phyloP scores from a whole-genome alignment of 2,113 vertebrate species.

The Pseudonaja textilis region DNA sequence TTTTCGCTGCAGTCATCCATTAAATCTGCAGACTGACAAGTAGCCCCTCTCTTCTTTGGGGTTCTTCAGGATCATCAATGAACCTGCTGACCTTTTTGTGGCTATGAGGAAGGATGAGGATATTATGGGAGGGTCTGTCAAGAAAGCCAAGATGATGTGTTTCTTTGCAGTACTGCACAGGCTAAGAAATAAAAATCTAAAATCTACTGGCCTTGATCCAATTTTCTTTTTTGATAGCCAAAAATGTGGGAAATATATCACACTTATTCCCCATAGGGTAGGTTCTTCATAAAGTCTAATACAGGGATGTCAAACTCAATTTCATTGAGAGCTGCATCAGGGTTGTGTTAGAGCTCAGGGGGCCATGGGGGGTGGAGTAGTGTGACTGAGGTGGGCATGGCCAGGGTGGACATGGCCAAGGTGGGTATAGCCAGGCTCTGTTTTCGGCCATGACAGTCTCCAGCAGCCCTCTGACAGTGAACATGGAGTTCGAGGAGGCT shows the following conservation, averaged over 20 bases:
- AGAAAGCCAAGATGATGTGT: neutral
- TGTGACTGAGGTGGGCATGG: too few species aligned
- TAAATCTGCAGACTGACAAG: neutral
- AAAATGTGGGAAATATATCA: neutral
- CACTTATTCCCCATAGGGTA: neutral
- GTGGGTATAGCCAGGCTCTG: too few species aligned
- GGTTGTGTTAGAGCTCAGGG: too few species aligned
- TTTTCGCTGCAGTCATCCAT: neutral
- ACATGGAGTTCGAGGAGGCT: too few species aligned
- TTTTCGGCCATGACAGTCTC: too few species aligned
- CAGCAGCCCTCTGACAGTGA: too few species aligned
- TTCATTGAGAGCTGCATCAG: too few species aligned
- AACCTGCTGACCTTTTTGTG: neutral
- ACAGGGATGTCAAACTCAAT: neutral
- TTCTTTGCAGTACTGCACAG: neutral
- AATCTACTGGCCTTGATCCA: neutral
- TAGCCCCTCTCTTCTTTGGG: conserved; percentile 11
- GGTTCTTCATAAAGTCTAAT: neutral
- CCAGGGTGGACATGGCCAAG: too few species aligned
- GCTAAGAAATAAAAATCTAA: conserved; percentile 25
- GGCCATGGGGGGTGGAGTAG: too few species aligned
- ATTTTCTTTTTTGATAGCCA: neutral
- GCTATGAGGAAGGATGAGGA: neutral
- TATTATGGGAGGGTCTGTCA: neutral
- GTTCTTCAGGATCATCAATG: neutral